These are phyloP conservation scores for Bombus confusus DNA, from an alignment of 1,140 invertebrate species.

Conservation along the genomic window DNA sequence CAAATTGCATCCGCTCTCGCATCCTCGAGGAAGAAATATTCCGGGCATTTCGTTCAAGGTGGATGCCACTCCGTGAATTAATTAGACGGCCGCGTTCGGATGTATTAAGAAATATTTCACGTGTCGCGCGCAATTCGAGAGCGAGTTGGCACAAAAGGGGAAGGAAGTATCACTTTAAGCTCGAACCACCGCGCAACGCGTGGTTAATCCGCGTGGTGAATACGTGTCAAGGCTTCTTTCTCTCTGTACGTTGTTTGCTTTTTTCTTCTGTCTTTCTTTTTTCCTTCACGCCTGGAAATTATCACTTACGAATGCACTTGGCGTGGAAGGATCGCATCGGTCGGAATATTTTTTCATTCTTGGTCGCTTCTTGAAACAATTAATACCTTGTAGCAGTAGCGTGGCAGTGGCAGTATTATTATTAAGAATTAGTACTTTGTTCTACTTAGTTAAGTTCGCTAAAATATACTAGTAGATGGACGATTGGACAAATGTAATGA, in stretches of 20 bases:
- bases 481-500: no score
- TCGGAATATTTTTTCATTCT: background rate
- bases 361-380: no score
- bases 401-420: no score
- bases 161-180: slow-evolving; percentile 54
- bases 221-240: slow-evolving; percentile 60
- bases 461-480: no score
- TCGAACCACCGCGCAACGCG: slow-evolving; percentile 31
- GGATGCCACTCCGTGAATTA: background rate
- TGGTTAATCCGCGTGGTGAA: slow-evolving; percentile 49
- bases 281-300: background rate
- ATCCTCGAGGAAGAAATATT: background rate
- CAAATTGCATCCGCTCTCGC: background rate
- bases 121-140: background rate
- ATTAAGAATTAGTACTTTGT: no score
- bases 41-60: slow-evolving; percentile 4
- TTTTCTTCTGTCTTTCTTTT: background rate
- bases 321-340: slow-evolving; percentile 27
- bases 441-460: no score
- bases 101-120: slow-evolving; percentile 33
- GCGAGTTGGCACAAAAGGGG: slow-evolving; percentile 10
- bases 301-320: slow-evolving; percentile 23
- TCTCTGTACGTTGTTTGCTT: slow-evolving; percentile 46
- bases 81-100: slow-evolving; percentile 6
- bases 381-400: no score